Evolutionary conservation across 2,797 vertebrate species (phyloP).

Genomic region (Ctenosaura bakeri): DNA sequence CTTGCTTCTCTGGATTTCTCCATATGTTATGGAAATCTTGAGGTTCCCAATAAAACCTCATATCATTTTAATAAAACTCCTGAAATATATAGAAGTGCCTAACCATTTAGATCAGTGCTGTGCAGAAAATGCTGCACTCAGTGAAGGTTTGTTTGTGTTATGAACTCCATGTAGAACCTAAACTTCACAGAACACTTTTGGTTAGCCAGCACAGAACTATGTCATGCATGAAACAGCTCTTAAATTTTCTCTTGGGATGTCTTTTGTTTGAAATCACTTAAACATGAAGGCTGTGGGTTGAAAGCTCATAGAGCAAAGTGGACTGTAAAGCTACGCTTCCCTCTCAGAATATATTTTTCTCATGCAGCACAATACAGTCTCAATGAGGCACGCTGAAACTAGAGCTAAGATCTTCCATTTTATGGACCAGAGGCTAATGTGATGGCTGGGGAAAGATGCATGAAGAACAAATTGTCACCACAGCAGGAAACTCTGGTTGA

Average conservation of each 20-base stretch:
- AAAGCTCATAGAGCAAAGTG: neutral
- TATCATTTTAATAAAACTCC: too few relatives aligned
- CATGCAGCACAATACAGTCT: neutral
- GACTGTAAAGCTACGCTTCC: neutral
- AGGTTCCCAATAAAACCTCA: too few relatives aligned
- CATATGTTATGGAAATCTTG: too few relatives aligned
- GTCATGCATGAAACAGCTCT: neutral
- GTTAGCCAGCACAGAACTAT: neutral
- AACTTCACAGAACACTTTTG: neutral
- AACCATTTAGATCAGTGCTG: too few relatives aligned
- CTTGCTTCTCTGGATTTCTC: too few relatives aligned
- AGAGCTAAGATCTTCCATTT: neutral
- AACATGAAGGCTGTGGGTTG: neutral
- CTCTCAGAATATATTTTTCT: neutral
- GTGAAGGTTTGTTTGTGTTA: neutral
- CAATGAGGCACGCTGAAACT: neutral
- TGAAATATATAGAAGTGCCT: too few relatives aligned
- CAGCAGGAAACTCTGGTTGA: neutral
- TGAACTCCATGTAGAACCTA: neutral
- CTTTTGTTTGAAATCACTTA: neutral
- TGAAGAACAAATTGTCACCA: neutral
- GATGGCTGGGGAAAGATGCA: neutral
- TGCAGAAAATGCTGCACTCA: neutral
- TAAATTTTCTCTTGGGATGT: neutral
- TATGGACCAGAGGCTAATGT: neutral